Conservation (phyloP, 2,888 invertebrate species). For the Cantharis lateralis region DNA sequence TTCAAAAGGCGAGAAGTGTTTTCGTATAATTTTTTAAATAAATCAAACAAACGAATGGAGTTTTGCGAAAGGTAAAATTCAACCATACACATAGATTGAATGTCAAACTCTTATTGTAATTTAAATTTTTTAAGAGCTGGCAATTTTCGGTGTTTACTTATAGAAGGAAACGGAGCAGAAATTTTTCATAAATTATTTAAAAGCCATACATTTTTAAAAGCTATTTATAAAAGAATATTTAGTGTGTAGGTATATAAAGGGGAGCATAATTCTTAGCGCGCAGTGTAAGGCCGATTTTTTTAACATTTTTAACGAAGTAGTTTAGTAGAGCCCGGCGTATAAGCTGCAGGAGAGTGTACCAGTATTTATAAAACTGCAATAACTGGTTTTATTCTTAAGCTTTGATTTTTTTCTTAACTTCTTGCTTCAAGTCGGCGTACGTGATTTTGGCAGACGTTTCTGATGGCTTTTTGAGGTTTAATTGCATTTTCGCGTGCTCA, state of each 20-base stretch:
- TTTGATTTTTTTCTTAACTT: constrained; percentile 33
- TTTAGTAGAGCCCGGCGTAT: constrained; percentile 34
- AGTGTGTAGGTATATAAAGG: constrained; percentile 15
- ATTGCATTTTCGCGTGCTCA: constrained; percentile 47
- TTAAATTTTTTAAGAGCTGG: not conserved
- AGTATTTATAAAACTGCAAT: constrained; percentile 43
- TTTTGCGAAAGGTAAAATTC: not conserved
- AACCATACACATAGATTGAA: not conserved
- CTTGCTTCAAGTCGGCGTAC: constrained; percentile 31
- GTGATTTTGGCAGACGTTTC: constrained; percentile 47
- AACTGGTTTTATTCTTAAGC: constrained; percentile 39
- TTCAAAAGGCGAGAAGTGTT: not conserved
- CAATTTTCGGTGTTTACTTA: not conserved
- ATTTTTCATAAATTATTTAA: constrained; percentile 25
- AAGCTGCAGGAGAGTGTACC: constrained; percentile 27
- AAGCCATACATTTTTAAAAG: constrained; percentile 18
- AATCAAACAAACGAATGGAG: not conserved
- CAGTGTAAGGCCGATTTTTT: constrained; percentile 17
- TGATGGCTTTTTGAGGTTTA: constrained; percentile 49
- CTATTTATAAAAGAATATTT: constrained; percentile 29
- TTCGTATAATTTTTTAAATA: not conserved
- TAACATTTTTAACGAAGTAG: constrained; percentile 38
- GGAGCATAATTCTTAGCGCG: constrained; percentile 18
- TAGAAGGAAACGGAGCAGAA: not conserved
- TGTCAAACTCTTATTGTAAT: not conserved